Conservation (phyloP, 2,113 vertebrate genomes). For the Columbina picui region DNA sequence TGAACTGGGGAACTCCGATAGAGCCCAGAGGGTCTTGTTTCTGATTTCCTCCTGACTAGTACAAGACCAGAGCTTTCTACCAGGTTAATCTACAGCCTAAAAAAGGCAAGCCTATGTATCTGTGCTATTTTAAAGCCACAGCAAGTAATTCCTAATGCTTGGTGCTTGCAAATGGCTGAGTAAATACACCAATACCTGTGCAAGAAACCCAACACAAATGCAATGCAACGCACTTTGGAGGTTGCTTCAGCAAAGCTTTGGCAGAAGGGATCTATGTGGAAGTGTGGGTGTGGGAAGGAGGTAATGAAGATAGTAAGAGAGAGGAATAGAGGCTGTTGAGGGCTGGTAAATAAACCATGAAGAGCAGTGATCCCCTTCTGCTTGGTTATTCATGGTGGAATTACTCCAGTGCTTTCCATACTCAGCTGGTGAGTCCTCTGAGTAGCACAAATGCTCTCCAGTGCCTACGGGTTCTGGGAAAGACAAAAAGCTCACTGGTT, state of each 20-base stretch:
- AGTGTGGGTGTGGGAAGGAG: background rate
- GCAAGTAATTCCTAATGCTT: background rate
- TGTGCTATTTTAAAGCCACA: background rate
- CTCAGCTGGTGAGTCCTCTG: background rate
- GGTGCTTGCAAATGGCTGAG: background rate
- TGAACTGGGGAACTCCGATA: background rate
- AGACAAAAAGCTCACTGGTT: background rate
- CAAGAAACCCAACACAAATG: rapidly evolving
- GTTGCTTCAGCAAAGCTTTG: background rate
- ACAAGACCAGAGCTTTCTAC: background rate
- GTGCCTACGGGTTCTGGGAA: background rate
- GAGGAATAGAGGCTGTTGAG: background rate
- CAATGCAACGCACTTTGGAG: rapidly evolving
- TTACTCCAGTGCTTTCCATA: background rate
- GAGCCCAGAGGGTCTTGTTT: background rate
- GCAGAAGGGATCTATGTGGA: background rate
- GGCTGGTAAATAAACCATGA: background rate
- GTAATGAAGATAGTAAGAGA: background rate
- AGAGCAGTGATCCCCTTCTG: background rate
- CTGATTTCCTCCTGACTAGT: background rate
- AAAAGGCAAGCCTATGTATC: background rate
- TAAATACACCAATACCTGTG: background rate
- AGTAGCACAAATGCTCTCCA: background rate
- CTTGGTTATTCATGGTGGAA: background rate
- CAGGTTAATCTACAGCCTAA: background rate